Percentiles rank a stretch among this genome's conserved stretches.
These are phyloP conservation scores for Ailuropoda melanoleuca DNA, from an alignment of 2,113 vertebrate species.

Conservation along the genomic window DNA sequence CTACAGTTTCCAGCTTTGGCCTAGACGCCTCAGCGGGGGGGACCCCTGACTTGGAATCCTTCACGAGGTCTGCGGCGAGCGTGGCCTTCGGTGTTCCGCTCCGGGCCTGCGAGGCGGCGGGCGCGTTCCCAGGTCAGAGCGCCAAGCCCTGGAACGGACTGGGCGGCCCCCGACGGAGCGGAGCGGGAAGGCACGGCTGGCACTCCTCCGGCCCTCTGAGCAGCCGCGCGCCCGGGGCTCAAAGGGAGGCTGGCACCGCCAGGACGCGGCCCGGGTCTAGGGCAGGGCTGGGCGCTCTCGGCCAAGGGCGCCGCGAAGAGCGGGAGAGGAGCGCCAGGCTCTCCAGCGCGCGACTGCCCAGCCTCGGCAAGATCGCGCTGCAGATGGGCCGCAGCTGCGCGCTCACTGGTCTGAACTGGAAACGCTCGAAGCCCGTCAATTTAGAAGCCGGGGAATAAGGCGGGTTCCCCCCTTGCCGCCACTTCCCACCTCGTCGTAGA, in stretches of 20 bases:
- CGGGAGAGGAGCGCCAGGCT: not conserved
- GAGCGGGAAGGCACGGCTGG: not conserved
- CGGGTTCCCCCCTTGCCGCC: not conserved
- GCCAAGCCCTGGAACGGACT: not conserved
- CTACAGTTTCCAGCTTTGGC: not conserved
- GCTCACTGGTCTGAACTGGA: conserved; percentile 58
- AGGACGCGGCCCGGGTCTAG: not conserved
- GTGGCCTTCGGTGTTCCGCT: not conserved
- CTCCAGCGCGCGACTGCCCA: not conserved
- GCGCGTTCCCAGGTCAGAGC: not conserved
- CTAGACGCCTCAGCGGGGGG: not conserved
- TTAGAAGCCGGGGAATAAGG: not conserved
- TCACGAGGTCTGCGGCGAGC: not conserved
- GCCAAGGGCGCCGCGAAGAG: not conserved
- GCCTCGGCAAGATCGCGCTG: not conserved
- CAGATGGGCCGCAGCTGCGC: conserved; percentile 77
- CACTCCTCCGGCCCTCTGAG: not conserved
- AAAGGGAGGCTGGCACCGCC: not conserved
- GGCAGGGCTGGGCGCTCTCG: not conserved
- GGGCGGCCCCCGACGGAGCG: not conserved
- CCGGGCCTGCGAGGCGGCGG: accelerated
- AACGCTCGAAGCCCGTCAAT: not conserved
- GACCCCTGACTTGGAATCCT: too few relatives aligned
- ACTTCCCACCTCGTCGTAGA: not conserved
- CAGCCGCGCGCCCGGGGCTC: not conserved